Base-by-base conservation (phyloP, 2,797 vertebrate genomes). In the Australoheros facetus region DNA sequence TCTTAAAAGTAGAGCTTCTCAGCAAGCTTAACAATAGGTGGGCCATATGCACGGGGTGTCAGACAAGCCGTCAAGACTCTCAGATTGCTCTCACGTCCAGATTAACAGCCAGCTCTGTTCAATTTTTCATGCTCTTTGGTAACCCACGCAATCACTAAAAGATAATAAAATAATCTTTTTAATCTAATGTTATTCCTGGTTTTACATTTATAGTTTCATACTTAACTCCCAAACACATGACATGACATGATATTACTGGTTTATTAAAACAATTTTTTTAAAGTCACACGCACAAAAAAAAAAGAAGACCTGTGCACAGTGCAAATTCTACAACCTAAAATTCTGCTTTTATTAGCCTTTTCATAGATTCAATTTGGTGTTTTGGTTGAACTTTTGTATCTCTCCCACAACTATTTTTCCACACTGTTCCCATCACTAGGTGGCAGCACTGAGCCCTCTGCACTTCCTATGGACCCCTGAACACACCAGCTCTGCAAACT, bases 121-220 rank as follows among this genome's bases (percentile, higher is more conserved):
- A 60, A 37, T 73, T 82, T 75, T 90, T 93, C 45, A 87, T 95
- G 94, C 91, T 99, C 97, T 99, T 98, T 99, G 97, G 98, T 98
- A 95, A 96, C 95, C 93, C 92, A 96, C 95, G 92, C 42, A 73
- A 96, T 94, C 93, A 90, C 91, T 95, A 93, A 91, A 89, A 86
- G 90, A 87, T 71, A 82, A 60, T 87, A 95, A 96, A 96, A 95
- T 95, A 93, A 91, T 90, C 17, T 87, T 93, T 93, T 86, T 54
- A 53, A 1, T 53, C 42, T 69, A 69, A 32, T 51, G 26, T 69
- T 69, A 51, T 82, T 90, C 92, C 81, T 90, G 87, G 82, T 84
- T 85, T 93, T 94, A 93, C 84, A 85, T 89, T 85, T 85, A 88
- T 90, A 94, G 89, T 92, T 85, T 83, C 60, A 89, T 89, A 88